Evolutionary conservation across 2,797 vertebrate genomes (phyloP), one percentile per base, ranked within the genome.

Genomic region (Podargus strigoides): DNA sequence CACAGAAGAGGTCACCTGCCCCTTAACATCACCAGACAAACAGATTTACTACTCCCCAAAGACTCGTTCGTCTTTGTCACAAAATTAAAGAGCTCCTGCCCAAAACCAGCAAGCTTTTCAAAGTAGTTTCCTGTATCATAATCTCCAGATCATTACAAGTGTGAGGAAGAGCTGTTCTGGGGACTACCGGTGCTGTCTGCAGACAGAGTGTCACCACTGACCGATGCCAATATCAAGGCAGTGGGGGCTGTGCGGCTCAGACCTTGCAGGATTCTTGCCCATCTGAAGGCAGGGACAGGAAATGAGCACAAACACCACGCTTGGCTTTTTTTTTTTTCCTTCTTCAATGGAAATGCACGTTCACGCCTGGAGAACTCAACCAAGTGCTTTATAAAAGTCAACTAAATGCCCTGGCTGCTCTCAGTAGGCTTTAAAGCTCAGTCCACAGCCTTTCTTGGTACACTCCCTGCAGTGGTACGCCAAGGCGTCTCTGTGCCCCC

Each of bases 111-210:
- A 97, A 97, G 93, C 94, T 89, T 87, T 93, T 94, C 95, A 96
- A 96, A 97, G 96, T 79, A 89, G 94, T 94, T 98, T 98, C 98
- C 98, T 98, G 97, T 97, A 95, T 91, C 91, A 95, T 93, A 97
- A 97, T 97, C 97, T 97, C 93, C 72, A 78, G 96, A 97, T 96
- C 97, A 95, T 97, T 97, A 78, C 86, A 97, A 98, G 97, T 68
- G 96, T 82, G 84, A 97, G 97, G 97, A 97, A 97, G 95, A 97
- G 87, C 94, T 96, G 87, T 93, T 90, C 93, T 87, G 78, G 78
- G 90, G 96, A 90, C 56, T 87, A 93, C 90, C 34, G 13, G 94
- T 73, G 24, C 84, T 58, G 82, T 86, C 58, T 62, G 94, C 73
- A 97, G 97, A 98, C 96, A 96, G 56, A 87, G 60, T 95, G 97